Percentiles rank a stretch among this genome's conserved stretches.
Conservation (phyloP, 64 coral and sea anemone species). For the Montipora capricornis region DNA sequence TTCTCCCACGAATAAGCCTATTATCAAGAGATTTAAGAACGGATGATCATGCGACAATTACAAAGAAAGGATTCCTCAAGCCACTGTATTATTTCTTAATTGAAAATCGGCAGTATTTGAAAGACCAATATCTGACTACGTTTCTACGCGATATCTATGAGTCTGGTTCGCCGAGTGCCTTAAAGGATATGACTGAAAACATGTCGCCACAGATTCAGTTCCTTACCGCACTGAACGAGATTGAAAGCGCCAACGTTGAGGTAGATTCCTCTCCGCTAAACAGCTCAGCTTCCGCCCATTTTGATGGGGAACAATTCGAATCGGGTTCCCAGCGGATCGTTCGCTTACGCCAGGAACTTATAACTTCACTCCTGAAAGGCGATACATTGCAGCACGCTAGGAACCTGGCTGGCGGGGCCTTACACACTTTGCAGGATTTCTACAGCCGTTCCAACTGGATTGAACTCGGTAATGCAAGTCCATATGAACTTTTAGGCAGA, state of each 20-base stretch:
- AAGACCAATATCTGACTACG: background rate
- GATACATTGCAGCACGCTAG: conserved; percentile 67
- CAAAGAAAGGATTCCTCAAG: conserved; percentile 10
- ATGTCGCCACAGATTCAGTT: conserved; percentile 71
- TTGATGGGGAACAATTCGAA: conserved; percentile 78
- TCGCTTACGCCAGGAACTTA: conserved; percentile 48
- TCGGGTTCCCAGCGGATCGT: conserved; percentile 42
- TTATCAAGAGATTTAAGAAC: background rate
- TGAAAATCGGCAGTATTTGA: conserved; percentile 66
- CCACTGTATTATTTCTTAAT: background rate
- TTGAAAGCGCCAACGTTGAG: conserved; percentile 66
- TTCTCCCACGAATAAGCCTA: conserved; percentile 1
- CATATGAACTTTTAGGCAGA: conserved; percentile 26
- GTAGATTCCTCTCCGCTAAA: conserved; percentile 48
- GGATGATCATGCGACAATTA: conserved; percentile 29
- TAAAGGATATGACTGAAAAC: conserved; percentile 7
- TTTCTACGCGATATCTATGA: conserved; percentile 26
- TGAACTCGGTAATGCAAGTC: conserved; percentile 65
- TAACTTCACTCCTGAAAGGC: conserved; percentile 47
- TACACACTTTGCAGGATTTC: conserved; percentile 87
- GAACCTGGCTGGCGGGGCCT: conserved; percentile 55
- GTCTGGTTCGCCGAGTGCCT: background rate
- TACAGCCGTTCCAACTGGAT: conserved; percentile 91
- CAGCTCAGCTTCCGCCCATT: conserved; percentile 53
- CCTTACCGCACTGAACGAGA: conserved; percentile 74